Conservation (phyloP, 2,888 invertebrate species). For the Andrena fulva region DNA sequence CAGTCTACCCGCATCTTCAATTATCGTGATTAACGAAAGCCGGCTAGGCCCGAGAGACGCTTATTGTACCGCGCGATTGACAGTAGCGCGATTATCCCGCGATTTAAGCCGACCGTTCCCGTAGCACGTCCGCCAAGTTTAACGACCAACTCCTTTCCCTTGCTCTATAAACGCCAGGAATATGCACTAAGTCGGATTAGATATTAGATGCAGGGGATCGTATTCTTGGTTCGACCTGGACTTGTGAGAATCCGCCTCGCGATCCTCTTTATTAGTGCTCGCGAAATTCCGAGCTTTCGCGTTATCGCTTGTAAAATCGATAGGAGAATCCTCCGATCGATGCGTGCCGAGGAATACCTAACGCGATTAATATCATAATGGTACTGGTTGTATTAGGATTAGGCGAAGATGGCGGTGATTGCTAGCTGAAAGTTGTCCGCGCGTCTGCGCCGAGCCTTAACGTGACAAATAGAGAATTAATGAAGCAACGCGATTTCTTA, state of each 20-base stretch:
- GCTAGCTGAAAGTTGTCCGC: neutral
- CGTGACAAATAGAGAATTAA: constrained; percentile 30
- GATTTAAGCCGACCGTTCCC: constrained; percentile 21
- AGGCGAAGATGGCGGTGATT: neutral
- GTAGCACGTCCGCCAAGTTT: constrained; percentile 38
- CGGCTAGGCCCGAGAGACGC: constrained; percentile 24
- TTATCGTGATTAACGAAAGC: constrained; percentile 59
- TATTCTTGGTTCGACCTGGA: neutral
- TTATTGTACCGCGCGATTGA: constrained; percentile 32
- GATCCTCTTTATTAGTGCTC: neutral
- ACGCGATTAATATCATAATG: neutral
- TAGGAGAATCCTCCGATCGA: no score
- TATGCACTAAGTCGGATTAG: constrained; percentile 18
- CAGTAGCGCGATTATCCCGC: constrained; percentile 21
- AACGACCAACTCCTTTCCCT: constrained; percentile 29
- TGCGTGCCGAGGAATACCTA: no score
- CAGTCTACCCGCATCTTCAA: constrained; percentile 39
- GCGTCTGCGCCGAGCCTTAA: neutral
- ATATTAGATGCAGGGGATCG: neutral
- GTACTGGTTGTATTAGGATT: neutral
- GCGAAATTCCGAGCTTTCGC: neutral
- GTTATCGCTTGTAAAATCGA: neutral
- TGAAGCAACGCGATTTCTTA: constrained; percentile 29
- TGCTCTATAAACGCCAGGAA: neutral
- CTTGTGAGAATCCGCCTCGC: neutral